phyloP scores from a whole-genome alignment of 2,888 invertebrate species.

The Lasiommata megera region DNA sequence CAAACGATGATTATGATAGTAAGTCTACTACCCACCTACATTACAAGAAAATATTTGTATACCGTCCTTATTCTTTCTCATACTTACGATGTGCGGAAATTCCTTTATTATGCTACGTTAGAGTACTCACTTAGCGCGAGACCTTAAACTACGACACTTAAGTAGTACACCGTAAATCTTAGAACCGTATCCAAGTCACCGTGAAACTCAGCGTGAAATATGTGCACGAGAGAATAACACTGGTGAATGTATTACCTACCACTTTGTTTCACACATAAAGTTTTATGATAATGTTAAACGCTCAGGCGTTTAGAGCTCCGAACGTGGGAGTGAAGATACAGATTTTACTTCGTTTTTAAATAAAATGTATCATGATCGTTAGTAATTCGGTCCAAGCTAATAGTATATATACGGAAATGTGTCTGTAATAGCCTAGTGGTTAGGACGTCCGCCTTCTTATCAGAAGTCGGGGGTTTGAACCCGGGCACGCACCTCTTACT shows the following conservation, averaged over 20 bases:
- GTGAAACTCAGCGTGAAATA: conserved; percentile 13
- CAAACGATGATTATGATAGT: too few species aligned
- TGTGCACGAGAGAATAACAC: conserved; percentile 13
- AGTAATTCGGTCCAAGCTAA: too few species aligned
- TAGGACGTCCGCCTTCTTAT: too few species aligned
- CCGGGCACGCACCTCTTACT: too few species aligned
- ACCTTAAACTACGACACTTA: conserved; percentile 11
- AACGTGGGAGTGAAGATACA: conserved; percentile 2
- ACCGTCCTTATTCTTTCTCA: too few species aligned
- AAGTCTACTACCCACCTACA: too few species aligned
- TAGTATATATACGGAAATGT: too few species aligned
- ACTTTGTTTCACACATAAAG: conserved; percentile 21
- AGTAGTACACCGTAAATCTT: conserved; percentile 11
- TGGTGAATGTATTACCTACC: conserved; percentile 17
- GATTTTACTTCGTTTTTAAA: conserved; percentile 1
- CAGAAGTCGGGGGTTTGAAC: too few species aligned
- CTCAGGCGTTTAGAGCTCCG: conserved; percentile 3
- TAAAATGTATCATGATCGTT: too few species aligned
- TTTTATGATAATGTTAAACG: conserved; percentile 23
- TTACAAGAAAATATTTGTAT: too few species aligned
- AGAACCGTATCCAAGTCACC: conserved; percentile 11
- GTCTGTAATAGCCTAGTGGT: too few species aligned
- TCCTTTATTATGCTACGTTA: neutral
- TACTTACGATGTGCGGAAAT: neutral
- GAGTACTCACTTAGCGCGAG: conserved; percentile 1